Evolutionary conservation across 2,888 invertebrate genomes (phyloP).

Genomic region (Arrhopalites spinosus): DNA sequence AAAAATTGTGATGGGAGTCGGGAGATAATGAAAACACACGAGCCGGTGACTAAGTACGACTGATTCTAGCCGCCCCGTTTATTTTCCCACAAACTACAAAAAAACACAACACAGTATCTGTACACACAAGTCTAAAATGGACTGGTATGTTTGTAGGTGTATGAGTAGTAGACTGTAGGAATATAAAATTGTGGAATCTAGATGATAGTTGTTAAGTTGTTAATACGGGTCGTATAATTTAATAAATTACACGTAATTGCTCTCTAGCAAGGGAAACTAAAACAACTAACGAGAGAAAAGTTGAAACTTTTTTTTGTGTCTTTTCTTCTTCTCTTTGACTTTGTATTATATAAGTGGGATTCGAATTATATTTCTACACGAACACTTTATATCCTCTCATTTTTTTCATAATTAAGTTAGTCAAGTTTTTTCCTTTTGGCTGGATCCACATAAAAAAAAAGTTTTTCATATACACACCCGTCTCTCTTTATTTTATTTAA

Average conservation of each 20-base stretch:
- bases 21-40: too few species aligned
- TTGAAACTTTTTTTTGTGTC: neutral
- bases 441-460: neutral
- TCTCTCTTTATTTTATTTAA: neutral
- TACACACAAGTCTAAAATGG: too few species aligned
- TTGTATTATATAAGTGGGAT: too few species aligned
- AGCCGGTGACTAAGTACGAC: too few species aligned
- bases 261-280: neutral
- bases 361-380: neutral
- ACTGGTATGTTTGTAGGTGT: too few species aligned
- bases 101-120: too few species aligned
- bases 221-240: constrained; percentile 12
- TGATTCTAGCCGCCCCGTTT: too few species aligned
- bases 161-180: too few species aligned
- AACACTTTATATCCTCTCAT: neutral
- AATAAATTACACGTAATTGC: constrained; percentile 16
- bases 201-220: constrained; percentile 18
- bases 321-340: neutral
- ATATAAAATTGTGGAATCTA: neutral
- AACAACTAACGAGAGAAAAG: neutral
- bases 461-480: too few species aligned
- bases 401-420: constrained; percentile 13
- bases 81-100: too few species aligned
- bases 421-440: neutral
- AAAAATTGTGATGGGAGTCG: too few species aligned